Conservation (phyloP, 2,888 invertebrate species). For the Rhopalosiphum nymphaeae region DNA sequence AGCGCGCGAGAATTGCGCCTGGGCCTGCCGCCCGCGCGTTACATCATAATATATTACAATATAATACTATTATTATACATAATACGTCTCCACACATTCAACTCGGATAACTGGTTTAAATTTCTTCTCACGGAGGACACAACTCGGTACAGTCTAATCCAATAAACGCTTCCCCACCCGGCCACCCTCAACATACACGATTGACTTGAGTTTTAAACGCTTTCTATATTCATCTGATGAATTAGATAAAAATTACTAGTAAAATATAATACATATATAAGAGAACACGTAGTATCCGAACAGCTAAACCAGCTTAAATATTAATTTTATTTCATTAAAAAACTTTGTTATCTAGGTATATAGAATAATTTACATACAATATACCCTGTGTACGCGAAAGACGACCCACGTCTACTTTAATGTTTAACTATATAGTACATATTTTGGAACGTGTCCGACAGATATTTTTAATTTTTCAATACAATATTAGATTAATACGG, state of each 20-base stretch:
- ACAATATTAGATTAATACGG: background rate
- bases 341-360: background rate
- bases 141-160: background rate
- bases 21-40: background rate
- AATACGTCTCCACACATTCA: background rate
- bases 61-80: background rate
- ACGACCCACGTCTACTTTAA: background rate
- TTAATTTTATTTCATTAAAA: background rate
- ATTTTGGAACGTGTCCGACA: background rate
- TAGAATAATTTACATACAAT: background rate
- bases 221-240: background rate
- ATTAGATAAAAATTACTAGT: background rate
- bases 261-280: background rate
- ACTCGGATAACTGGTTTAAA: conserved; percentile 4
- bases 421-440: background rate
- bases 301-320: background rate
- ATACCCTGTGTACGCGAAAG: background rate
- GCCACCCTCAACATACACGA: background rate
- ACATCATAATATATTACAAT: background rate
- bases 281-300: background rate
- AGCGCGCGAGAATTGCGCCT: background rate
- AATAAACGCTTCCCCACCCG: background rate
- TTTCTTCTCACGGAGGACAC: background rate
- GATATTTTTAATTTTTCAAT: background rate
- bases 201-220: background rate